phyloP scores from a whole-genome alignment of 2,797 vertebrate species.

The Crax fasciolata region DNA sequence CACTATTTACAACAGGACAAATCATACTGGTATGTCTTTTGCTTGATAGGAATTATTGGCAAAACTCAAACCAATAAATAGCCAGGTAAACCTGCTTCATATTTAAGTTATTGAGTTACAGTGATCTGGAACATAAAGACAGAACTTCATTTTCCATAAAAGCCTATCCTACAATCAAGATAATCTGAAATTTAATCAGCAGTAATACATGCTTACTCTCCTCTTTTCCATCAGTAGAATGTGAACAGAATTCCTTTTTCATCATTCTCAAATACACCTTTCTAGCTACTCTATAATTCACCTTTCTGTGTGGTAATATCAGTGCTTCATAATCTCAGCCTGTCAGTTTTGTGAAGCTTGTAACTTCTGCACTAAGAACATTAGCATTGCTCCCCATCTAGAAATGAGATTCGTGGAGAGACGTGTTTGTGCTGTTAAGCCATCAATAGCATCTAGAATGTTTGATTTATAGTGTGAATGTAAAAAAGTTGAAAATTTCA shows the following conservation, averaged over 20 bases:
- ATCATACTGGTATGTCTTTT: neutral
- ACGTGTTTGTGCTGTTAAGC: neutral
- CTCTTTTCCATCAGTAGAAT: neutral
- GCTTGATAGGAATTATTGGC: neutral
- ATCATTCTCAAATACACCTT: neutral
- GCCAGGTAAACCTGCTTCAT: neutral
- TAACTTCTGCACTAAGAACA: neutral
- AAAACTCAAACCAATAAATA: neutral
- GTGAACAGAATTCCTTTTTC: neutral
- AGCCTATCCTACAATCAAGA: neutral
- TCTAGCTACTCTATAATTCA: neutral
- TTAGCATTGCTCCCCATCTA: neutral
- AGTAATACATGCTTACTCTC: neutral
- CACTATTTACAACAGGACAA: neutral
- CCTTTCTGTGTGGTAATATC: neutral
- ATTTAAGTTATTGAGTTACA: neutral
- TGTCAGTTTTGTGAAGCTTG: neutral
- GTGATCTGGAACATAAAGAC: neutral
- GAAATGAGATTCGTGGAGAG: neutral
- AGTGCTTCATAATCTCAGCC: neutral
- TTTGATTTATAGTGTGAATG: neutral
- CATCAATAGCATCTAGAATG: neutral
- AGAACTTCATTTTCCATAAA: neutral
- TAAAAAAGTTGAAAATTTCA: neutral
- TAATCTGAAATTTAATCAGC: neutral